Base-by-base conservation (phyloP, 2,113 vertebrate species). In the Astatoreochromis straeleni region DNA sequence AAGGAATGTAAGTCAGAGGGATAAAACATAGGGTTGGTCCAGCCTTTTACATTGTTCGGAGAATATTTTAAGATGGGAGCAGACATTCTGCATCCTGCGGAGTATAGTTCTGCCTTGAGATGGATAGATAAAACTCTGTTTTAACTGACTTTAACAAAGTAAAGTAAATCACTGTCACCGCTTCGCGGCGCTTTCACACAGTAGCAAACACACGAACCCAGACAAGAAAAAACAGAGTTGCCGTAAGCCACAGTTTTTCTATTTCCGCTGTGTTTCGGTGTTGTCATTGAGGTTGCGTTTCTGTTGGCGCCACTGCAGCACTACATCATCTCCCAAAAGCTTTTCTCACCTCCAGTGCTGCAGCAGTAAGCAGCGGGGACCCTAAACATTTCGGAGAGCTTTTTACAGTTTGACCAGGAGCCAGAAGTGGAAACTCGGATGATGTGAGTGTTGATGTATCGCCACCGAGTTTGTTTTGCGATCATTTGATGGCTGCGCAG, bases 391-490 rank as follows among this genome's bases (percentile, higher is more conserved):
- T 79, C 35, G 14, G 16, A 83, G 47, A 31, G 81, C 42, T 73
- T 86, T 92, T 90, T 90, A 84, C 31, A 31, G 84, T 84, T 89
- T 93, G 87, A 92, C 82, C 45, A 2, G 17, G 87, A 78, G 87
- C 94, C 94, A 93, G 85, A 85, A 91, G 83, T 83, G 81, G 85
- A 95, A 93, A 92, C 83, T 88, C 60, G 6, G 83, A 89, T 81
- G 85, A 82, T 38, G 51, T 16, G 80, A 84, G 88, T 92, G 89
- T 95, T 93, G 87, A 92, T 84, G 81, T 91, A 87, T 89, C 90
- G 55, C 90, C 89, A 11, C 82, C 45, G 31, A 88, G 90, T 94
- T 95, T 95, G 92, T 93, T 94, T 95, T 92, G 93, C 55, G 89
- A 93, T 94, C 87, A 75, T 83, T 87, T 16, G 92, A 88, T 86